Base-by-base conservation (phyloP, 2,888 invertebrate species). In the Drosophila buzzatii region DNA sequence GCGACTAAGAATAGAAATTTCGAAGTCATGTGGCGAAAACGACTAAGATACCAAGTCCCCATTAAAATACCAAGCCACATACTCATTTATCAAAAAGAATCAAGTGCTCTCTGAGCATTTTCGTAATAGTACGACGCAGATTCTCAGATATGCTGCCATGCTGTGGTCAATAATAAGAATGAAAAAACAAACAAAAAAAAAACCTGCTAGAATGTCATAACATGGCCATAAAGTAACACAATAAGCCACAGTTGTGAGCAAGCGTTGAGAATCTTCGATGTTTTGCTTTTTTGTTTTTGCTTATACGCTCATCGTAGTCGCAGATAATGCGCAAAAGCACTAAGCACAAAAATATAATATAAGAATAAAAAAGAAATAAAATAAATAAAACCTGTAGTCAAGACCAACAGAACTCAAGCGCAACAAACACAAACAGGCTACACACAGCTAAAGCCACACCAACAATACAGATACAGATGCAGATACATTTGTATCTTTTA, bases 281-380 rank as follows among this genome's bases (percentile, higher is more conserved):
- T 72, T 70, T 37, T n/a, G 16, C 23, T 35, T 33, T 35, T 20
- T 42, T 55, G 23, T 60, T 44, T 65, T 9, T 57, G 42, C 39
- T 27, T 27, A 27, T 41, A 23, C 71, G 61, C 53, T 57, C 60
- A 23, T 51, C 18, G 53, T 31, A 39, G 49, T 33, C 52, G 35
- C 69, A 81, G 63, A 74, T 89, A 85, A 89, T 89, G 89, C 85
- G 85, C 85, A 89, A 77, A 86, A 89, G 85, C 73, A 44, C 70
- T 70, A 52, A 58, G 68, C 69, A 69, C 49, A 58, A 55, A 53
- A 61, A 57, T 27, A 47, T 12, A 59, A 18, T 33, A 47, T 12
- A 47, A 18, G 23, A 27, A 27, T 27, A 47, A 14, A 31, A 52
- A 51, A 20, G 18, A 51, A 55, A 18, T 2, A 20, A n/a, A 62